Evolutionary conservation across 2,888 invertebrate genomes (phyloP), one percentile per base, ranked within the genome.

Genomic region (Drosophila villosipedis): DNA sequence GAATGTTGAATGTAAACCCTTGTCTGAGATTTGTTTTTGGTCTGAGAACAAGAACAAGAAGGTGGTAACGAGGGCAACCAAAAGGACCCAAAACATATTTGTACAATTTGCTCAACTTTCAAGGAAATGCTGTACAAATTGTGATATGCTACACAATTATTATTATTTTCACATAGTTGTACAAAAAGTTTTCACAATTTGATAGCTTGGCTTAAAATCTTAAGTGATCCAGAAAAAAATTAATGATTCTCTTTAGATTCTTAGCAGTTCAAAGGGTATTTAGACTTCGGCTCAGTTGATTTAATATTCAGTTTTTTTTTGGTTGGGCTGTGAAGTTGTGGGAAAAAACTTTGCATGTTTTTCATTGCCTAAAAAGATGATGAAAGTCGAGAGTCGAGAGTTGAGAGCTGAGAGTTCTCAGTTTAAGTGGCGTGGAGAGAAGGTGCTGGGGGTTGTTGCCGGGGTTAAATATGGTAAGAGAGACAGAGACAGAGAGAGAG

Each of bases 291-390:
- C 19, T 25, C 16, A 22, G 16, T 16, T 33, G 14, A 33, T 14
- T 22, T 16, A 25, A 14, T 25, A 35, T 14, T 16, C 19, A 5
- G 1, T 5, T 25, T 3, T 22, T n/a, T n/a, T 64, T 47, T n/a
- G 73, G 33, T 54, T 77, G 63, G 61, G 55, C 49, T 78, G 55
- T 53, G 76, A 66, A 67, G 60, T 64, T 78, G 76, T 49, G 71
- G 78, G 80, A 50, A 64, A 47, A 50, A 78, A 76, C 50, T 76
- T 78, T 78, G 57, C 68, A 72, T 72, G 81, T 76, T 68, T 68
- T 68, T 68, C 64, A 63, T 68, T 64, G 78, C 72, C 77, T 3
- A 28, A 37, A 80, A 76, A 59, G 77, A 67, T 80, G 80, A 78
- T 80, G 77, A 76, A 78, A 78, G 53, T 25, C 47, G 50, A 43